Evolutionary conservation across 1,140 invertebrate genomes (phyloP).

Genomic region (Parasteatoda tepidariorum): DNA sequence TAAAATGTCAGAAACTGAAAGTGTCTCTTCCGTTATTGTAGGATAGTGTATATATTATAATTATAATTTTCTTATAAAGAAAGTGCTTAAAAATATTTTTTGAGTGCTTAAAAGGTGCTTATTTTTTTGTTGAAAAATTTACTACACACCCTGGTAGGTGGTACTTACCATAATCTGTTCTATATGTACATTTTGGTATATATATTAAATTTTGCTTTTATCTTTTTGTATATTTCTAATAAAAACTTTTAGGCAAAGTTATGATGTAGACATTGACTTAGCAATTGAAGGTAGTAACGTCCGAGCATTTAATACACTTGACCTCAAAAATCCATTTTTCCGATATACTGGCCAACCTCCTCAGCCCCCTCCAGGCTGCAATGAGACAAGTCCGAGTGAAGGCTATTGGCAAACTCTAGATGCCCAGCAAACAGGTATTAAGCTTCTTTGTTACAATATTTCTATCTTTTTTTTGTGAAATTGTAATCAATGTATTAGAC

Average conservation of each 20-base stretch:
- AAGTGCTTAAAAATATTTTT: too few species aligned
- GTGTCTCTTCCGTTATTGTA: too few species aligned
- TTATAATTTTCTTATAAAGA: too few species aligned
- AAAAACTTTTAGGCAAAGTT: conserved; percentile 90
- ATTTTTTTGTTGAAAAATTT: too few species aligned
- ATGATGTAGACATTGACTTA: conserved; percentile 98
- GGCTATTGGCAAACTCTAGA: conserved; percentile 89
- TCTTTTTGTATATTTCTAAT: too few species aligned
- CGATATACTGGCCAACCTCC: conserved; percentile 71
- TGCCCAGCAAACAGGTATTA: conserved; percentile 70
- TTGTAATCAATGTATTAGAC: neutral
- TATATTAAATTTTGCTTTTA: too few species aligned
- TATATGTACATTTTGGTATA: too few species aligned
- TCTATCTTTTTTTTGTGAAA: neutral
- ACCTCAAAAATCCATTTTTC: conserved; percentile 99
- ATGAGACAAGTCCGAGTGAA: conserved; percentile 90
- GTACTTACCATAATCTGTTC: too few species aligned
- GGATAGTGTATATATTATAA: too few species aligned
- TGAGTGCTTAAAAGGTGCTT: too few species aligned
- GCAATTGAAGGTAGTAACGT: conserved; percentile 87
- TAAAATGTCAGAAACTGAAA: too few species aligned
- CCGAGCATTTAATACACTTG: conserved; percentile 87
- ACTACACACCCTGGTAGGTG: too few species aligned
- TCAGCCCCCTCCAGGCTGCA: conserved; percentile 82
- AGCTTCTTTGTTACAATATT: neutral